These are phyloP conservation scores for Pseudobourletiella spinata DNA, from an alignment of 1,140 invertebrate species.

Conservation along the genomic window DNA sequence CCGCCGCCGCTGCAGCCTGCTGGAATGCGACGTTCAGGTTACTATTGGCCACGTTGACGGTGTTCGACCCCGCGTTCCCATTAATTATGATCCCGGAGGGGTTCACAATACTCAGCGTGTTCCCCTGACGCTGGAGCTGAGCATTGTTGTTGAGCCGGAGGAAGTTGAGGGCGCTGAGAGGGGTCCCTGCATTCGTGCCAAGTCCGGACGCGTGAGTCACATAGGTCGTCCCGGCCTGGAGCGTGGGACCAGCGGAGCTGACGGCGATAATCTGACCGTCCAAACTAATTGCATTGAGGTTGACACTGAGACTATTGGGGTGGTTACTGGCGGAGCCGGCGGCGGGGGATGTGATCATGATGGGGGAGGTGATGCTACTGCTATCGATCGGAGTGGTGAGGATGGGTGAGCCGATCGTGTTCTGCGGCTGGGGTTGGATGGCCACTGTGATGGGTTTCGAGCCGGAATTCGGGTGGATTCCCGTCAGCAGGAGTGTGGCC, in stretches of 20 bases:
- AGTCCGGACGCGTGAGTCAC: not conserved
- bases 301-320: constrained; percentile 15
- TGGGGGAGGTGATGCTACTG: constrained; percentile 2
- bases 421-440: constrained; percentile 32
- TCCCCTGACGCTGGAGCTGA: not conserved
- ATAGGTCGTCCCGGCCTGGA: not conserved
- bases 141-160: not conserved
- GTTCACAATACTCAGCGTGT: not conserved
- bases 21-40: too few relatives aligned
- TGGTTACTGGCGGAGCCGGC: constrained; percentile 1
- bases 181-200: not conserved
- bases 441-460: constrained; percentile 33
- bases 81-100: not conserved
- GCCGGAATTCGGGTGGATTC: constrained; percentile 5
- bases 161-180: not conserved
- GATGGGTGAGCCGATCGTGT: constrained; percentile 10
- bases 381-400: constrained; percentile 13
- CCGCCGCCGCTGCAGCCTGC: too few relatives aligned
- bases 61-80: not conserved
- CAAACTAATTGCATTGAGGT: constrained; percentile 34
- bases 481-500: constrained; percentile 21
- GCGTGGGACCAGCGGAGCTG: not conserved
- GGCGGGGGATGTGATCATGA: constrained; percentile 9
- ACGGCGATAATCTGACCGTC: constrained; percentile 22
- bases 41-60: too few relatives aligned